Base-by-base conservation (phyloP, 2,797 vertebrate genomes). In the Ptychadena robeensis region DNA sequence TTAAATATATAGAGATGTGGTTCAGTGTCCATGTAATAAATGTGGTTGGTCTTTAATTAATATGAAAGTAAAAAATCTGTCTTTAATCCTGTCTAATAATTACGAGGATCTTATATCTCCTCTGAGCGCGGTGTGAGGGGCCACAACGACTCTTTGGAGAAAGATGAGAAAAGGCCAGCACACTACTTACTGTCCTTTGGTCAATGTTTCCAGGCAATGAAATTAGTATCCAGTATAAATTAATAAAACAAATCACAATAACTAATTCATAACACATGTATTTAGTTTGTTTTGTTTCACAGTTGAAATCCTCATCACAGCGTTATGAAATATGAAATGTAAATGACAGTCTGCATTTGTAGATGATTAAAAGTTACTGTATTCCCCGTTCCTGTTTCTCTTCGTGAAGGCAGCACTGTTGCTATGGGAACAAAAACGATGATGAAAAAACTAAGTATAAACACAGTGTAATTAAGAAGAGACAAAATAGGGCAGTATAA, bases 381-480 rank as follows among this genome's bases (percentile, higher is more conserved):
- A 34, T 15, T 67, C n/a, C 65, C 9, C 10, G 32, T 53, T 53
- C 44, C 44, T 53, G 59, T n/a, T 5, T 12, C 38, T 12, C 38
- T 71, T 73, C 72, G 27, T 35, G 12, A 59, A 73, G 72, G 31
- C 31, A 73, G 44, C 48, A 25, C 72, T 59, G 22, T 75, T 35
- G 32, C 32, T 38, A 75, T 75, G 34, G 72, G n/a, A 63, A 74
- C 57, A 63, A 74, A 34, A 27, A 69, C 27, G 34, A 38, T 68
- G 4, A 31, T 25, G 12, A 40, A 69, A 69, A n/a, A 35, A 69
- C 8, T 25, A 68, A 25, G n/a, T 61, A 61, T 61, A 61, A 61
- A 61, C 28, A 2, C 44, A 53, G 6, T 53, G 18, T 22, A 53
- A 53, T 53, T 53, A 53, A 22, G 44, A n/a, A 53, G 18, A 53